Conservation (phyloP, 2,888 invertebrate species). For the Apodemia zela region DNA sequence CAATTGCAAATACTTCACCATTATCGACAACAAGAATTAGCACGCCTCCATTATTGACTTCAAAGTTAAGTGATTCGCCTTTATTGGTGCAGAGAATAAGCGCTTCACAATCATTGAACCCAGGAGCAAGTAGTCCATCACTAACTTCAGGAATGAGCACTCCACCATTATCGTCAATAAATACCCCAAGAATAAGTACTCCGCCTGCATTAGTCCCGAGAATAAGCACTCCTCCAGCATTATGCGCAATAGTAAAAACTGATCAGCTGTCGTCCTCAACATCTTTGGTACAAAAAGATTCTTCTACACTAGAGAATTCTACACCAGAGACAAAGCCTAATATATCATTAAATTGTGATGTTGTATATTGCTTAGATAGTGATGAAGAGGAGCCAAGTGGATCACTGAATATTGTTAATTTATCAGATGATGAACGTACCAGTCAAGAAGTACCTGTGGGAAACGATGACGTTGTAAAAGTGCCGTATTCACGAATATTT, state of each 20-base stretch:
- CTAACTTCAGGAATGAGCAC: background rate
- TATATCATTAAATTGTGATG: constrained; percentile 9
- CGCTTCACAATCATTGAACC: background rate
- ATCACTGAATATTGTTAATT: constrained; percentile 37
- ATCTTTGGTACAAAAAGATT: background rate
- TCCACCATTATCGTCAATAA: constrained; percentile 3
- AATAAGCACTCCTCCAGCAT: constrained; percentile 9
- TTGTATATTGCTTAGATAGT: constrained; percentile 47
- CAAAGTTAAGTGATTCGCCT: background rate
- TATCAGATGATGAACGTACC: constrained; percentile 40
- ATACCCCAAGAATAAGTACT: constrained; percentile 9
- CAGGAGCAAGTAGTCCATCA: background rate
- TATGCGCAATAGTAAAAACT: constrained; percentile 1
- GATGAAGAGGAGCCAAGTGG: constrained; percentile 53
- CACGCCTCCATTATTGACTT: background rate
- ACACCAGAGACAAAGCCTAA: background rate
- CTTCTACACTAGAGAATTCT: background rate
- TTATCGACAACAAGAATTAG: background rate
- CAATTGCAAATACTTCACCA: background rate
- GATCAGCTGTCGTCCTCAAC: background rate
- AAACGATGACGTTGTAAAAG: constrained; percentile 14
- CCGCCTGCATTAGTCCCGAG: background rate
- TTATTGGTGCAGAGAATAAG: background rate
- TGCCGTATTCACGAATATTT: constrained; percentile 33
- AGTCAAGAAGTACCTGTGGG: background rate